These are phyloP conservation scores for Monopis laevigella DNA, from an alignment of 2,888 invertebrate species.

Conservation along the genomic window DNA sequence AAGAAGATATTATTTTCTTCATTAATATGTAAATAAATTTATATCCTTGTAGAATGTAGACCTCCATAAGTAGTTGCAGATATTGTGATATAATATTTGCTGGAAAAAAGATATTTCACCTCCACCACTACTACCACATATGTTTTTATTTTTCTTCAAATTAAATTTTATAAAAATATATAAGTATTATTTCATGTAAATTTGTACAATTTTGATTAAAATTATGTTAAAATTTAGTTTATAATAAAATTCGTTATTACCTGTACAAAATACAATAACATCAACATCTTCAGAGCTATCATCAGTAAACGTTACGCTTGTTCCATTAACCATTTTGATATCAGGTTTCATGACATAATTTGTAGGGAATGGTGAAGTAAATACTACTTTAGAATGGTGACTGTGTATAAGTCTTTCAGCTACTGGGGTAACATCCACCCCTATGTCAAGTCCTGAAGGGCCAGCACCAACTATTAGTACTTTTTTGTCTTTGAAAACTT, in stretches of 20 bases:
- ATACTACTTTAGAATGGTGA: conserved; percentile 49
- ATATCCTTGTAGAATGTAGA: too few relatives aligned
- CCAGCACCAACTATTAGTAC: conserved; percentile 77
- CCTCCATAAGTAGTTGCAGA: too few relatives aligned
- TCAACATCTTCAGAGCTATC: conserved; percentile 69
- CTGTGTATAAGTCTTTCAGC: conserved; percentile 57
- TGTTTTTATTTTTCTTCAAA: too few relatives aligned
- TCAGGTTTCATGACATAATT: conserved; percentile 62
- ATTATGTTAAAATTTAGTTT: too few relatives aligned
- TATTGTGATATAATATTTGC: too few relatives aligned
- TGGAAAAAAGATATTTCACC: too few relatives aligned
- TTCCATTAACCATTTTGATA: conserved; percentile 53
- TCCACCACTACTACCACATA: too few relatives aligned
- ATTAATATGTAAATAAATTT: too few relatives aligned
- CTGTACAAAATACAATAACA: conserved; percentile 78
- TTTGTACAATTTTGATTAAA: too few relatives aligned
- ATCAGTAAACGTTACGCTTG: conserved; percentile 68
- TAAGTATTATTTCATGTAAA: too few relatives aligned
- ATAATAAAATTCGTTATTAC: conserved; percentile 35
- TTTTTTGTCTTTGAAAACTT: conserved; percentile 60
- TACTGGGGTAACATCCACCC: conserved; percentile 64
- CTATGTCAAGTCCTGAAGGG: conserved; percentile 79
- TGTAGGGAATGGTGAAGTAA: conserved; percentile 46
- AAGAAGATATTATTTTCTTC: too few relatives aligned
- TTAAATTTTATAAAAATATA: not conserved